Percentiles rank a stretch among this genome's conserved stretches.
phyloP scores from a whole-genome alignment of 2,888 invertebrate species.

The Morpho helenor region DNA sequence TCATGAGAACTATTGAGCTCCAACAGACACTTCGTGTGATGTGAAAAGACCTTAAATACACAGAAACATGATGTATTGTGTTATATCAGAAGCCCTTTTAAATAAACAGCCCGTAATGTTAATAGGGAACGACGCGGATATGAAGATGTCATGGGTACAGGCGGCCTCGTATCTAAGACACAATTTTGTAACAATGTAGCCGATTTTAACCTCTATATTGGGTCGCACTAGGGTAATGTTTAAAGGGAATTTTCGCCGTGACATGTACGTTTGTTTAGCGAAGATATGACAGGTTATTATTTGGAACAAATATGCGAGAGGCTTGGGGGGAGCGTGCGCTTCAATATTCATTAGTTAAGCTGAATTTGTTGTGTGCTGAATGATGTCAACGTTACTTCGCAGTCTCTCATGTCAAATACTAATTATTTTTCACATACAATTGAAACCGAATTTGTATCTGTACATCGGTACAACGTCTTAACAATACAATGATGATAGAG shows the following conservation, averaged over 20 bases:
- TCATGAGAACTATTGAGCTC: no score
- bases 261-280: slow-evolving; percentile 11
- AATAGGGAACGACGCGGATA: slow-evolving; percentile 3
- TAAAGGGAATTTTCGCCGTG: not conserved
- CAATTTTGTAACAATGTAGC: no score
- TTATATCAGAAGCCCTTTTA: not conserved
- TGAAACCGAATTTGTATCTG: not conserved
- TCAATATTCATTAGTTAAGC: slow-evolving; percentile 25
- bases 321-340: slow-evolving; percentile 16
- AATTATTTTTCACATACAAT: not conserved
- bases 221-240: no score
- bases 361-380: slow-evolving; percentile 3
- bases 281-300: slow-evolving; percentile 22
- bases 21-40: no score
- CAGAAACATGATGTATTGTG: not conserved
- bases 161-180: not conserved
- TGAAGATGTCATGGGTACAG: slow-evolving; percentile 6
- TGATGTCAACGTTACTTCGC: not conserved
- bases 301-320: slow-evolving; percentile 19
- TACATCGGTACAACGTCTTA: no score
- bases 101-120: slow-evolving; percentile 6
- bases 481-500: no score
- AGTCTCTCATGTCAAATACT: not conserved
- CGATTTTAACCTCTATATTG: no score
- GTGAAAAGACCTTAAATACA: no score